Conservation (phyloP, 30 jellyfish, hydroid and myxozoan species). For the Morbakka virulenta region DNA sequence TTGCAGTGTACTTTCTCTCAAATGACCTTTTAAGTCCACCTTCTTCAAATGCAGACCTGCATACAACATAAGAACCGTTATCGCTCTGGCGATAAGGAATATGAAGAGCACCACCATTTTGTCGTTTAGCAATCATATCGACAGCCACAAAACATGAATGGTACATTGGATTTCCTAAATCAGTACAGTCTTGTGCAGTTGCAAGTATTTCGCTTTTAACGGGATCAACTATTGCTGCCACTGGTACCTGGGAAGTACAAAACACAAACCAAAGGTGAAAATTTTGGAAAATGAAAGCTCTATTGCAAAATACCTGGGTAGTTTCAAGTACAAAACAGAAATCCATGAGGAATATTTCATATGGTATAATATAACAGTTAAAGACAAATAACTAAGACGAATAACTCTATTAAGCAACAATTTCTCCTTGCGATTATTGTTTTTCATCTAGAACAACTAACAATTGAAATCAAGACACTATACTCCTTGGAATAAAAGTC, state of each 20-base stretch:
- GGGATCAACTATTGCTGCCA: conserved; percentile 78
- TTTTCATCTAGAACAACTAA: no score
- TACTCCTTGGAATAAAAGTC: no score
- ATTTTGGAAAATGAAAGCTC: background rate
- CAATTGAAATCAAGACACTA: no score
- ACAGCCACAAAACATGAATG: conserved; percentile 81
- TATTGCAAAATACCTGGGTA: background rate
- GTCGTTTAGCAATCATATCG: conserved; percentile 73
- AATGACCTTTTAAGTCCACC: background rate
- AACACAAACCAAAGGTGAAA: background rate
- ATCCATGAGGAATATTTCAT: no score
- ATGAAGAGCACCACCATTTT: conserved; percentile 76
- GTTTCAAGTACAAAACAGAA: background rate
- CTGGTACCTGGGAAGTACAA: background rate
- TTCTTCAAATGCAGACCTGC: background rate
- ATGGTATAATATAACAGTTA: no score
- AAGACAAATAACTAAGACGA: no score
- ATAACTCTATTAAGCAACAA: no score
- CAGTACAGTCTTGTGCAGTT: conserved; percentile 61
- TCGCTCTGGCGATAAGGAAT: background rate
- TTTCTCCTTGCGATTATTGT: no score
- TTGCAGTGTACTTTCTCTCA: background rate
- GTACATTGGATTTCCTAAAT: conserved; percentile 49
- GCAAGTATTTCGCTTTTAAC: conserved; percentile 37
- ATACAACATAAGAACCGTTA: background rate